phyloP scores from a whole-genome alignment of 2,797 vertebrate species.

The Urophycis tenuis region DNA sequence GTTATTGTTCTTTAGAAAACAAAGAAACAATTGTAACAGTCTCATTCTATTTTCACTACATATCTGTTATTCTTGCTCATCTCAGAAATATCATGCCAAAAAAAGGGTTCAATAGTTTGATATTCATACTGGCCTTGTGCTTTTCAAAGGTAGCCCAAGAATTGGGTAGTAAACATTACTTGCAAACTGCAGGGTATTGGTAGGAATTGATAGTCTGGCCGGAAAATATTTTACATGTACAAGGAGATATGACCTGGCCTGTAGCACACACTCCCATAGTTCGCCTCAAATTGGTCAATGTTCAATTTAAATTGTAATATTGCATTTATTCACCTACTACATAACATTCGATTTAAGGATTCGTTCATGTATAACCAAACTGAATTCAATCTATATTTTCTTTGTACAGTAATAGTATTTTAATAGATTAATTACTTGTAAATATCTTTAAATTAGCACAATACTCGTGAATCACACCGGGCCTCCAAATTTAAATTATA shows the following conservation, averaged over 20 bases:
- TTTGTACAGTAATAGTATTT: slow-evolving; percentile 70
- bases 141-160: slow-evolving; percentile 63
- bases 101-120: slow-evolving; percentile 54
- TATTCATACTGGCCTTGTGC: slow-evolving; percentile 67
- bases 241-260: slow-evolving; percentile 65
- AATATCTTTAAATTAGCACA: slow-evolving; percentile 66
- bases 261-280: slow-evolving; percentile 63
- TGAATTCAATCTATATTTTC: slow-evolving; percentile 64
- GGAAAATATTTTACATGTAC: slow-evolving; percentile 57
- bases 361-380: slow-evolving; percentile 71
- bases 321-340: slow-evolving; percentile 55
- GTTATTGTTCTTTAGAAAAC: slow-evolving; percentile 74
- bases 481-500: slow-evolving; percentile 71
- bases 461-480: slow-evolving; percentile 68
- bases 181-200: slow-evolving; percentile 50
- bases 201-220: slow-evolving; percentile 57
- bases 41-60: slow-evolving; percentile 63
- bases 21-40: slow-evolving; percentile 77
- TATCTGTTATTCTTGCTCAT: slow-evolving; percentile 60
- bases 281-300: slow-evolving; percentile 55
- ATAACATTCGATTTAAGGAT: slow-evolving; percentile 57
- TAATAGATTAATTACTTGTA: slow-evolving; percentile 68
- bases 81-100: slow-evolving; percentile 60
- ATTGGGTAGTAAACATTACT: slow-evolving; percentile 59
- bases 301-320: slow-evolving; percentile 52